Base-by-base conservation (phyloP, 2,113 vertebrate species). In the Zosterops borbonicus region DNA sequence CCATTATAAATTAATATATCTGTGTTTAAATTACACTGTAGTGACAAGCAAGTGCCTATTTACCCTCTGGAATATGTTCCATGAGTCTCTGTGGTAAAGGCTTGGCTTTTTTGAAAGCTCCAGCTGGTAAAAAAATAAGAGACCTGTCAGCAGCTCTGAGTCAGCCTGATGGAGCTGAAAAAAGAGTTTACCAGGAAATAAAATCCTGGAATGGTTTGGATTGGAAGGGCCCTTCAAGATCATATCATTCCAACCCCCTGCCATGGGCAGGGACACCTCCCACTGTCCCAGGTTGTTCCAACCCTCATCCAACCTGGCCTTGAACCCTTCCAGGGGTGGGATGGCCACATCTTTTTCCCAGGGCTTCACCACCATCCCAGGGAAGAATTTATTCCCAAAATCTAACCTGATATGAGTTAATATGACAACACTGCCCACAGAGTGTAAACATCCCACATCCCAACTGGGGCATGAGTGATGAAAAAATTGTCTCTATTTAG, bases 131-230 rank as follows among this genome's bases (percentile, higher is more conserved):
- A 83, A 91, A 91, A 70, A 80, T 31, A 64, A 62, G 42, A 62
- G 18, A 69, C 47, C 49, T 81, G 83, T 78, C 94, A 89, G 73
- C 42, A 44, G 27, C 69, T 87, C 47, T 92, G 76, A 94, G 58
- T 83, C 86, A 84, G 23, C 14, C 31, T 52, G 39, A 28, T 13
- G 60, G 53, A 88, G 33, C 7, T 53, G 55, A 77, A 65, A 2
- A 0, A 69, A 69, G 2, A 64, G 1, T 4, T 86, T 58, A 49
- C 14, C 28, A 64, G 78, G 37, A 82, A 87, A 95, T 13, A 47
- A 71, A 74, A 55, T 21, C n/a, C 16, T 67, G 35, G 29, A 55
- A 74, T 14, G 29, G 9, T 24, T 31, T 47, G 62, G 15, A 18
- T 49, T 23, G 10, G 14, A 49, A 33, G 5, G 5, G 12, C 14